Conservation (phyloP, 2,797 vertebrate genomes). For the Molossus alvarezi region DNA sequence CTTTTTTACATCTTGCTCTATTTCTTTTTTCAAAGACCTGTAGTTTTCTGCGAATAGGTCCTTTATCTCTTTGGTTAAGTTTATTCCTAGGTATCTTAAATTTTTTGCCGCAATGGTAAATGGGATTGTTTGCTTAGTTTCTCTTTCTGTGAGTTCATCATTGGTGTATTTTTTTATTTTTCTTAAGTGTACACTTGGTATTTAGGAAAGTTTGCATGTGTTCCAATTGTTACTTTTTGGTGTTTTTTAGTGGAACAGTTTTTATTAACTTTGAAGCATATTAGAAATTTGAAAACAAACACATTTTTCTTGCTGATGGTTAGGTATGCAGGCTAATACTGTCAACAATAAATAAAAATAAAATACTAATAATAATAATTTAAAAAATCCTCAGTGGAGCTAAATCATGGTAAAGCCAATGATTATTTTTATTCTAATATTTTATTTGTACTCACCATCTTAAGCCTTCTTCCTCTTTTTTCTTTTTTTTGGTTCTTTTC, state of each 20-base stretch:
- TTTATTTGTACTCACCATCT: background rate
- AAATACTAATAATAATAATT: background rate
- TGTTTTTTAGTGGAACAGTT: background rate
- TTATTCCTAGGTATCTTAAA: too few species aligned
- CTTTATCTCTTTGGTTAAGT: too few species aligned
- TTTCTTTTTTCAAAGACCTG: too few species aligned
- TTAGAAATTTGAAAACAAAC: slow-evolving; percentile 48
- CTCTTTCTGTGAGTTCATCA: too few species aligned
- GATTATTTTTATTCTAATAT: background rate
- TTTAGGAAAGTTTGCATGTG: background rate
- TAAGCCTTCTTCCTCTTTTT: background rate
- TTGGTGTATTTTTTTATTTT: too few species aligned
- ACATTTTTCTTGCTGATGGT: background rate
- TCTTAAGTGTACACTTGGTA: background rate
- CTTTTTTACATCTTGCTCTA: too few species aligned
- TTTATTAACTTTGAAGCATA: background rate
- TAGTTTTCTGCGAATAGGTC: too few species aligned
- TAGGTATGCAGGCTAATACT: background rate
- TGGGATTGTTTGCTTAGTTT: too few species aligned
- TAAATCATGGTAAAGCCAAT: background rate
- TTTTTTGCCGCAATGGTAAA: too few species aligned
- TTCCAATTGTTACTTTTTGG: background rate
- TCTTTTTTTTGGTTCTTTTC: background rate
- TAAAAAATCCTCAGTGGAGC: background rate
- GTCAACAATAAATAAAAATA: background rate